A percentile compares a stretch with the other conserved stretches of the same genome.
Conservation (phyloP, 2,888 invertebrate genomes). For the Drosophila meridionalis region DNA sequence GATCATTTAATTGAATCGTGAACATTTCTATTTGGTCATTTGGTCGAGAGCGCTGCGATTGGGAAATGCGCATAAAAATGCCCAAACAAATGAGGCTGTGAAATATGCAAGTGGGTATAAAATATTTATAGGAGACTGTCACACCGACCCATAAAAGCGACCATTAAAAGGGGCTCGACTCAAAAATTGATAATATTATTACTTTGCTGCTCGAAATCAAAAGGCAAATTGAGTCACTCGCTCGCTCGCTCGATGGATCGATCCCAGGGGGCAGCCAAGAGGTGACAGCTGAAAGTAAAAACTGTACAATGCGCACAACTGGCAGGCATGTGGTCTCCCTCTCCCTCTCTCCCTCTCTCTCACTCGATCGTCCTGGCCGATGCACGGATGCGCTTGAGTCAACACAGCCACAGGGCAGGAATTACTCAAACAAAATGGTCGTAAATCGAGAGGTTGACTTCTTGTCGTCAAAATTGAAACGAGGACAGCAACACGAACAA, state of each 20-base stretch:
- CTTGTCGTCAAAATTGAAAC: conserved; percentile 74
- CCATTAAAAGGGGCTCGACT: conserved; percentile 23
- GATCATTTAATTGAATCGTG: conserved; percentile 76
- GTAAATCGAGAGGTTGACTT: conserved; percentile 84
- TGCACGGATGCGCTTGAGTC: conserved; percentile 57
- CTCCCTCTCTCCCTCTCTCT: neutral
- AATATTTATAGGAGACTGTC: conserved; percentile 44
- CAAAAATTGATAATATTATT: conserved; percentile 27
- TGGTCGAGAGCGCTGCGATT: conserved; percentile 44
- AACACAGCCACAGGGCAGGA: conserved; percentile 56
- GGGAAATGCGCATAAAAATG: conserved; percentile 47
- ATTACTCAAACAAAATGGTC: conserved; percentile 83
- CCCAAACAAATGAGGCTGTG: conserved; percentile 61
- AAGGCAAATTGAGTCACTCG: conserved; percentile 43
- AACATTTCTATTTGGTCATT: conserved; percentile 66
- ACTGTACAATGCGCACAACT: conserved; percentile 72
- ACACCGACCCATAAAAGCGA: conserved; percentile 34
- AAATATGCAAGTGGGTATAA: conserved; percentile 59
- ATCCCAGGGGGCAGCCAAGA: conserved; percentile 7
- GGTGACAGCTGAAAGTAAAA: conserved; percentile 69
- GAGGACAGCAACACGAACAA: conserved; percentile 60
- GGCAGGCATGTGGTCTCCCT: conserved; percentile 57
- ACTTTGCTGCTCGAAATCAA: conserved; percentile 12
- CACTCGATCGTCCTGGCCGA: conserved; percentile 36
- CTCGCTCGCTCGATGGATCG: neutral